A percentile compares a stretch with the other conserved stretches of the same genome.
Evolutionary conservation across 2,113 vertebrate genomes (phyloP).

Genomic region (Rhinichthys klamathensis): DNA sequence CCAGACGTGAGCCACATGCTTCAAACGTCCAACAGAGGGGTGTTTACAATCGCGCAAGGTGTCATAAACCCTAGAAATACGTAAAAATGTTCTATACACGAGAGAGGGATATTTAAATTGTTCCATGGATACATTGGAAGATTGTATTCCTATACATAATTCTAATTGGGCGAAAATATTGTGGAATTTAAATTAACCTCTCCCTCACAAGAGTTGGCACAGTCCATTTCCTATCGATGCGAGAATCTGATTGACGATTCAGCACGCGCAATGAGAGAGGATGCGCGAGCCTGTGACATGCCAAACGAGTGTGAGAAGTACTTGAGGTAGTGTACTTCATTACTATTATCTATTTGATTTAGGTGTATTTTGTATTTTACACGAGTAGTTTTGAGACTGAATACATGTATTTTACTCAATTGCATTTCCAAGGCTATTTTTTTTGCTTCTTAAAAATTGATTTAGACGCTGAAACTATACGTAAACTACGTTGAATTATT

Average conservation of each 20-base stretch:
- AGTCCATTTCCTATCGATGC: slow-evolving; percentile 70
- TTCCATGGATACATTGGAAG: fast-evolving
- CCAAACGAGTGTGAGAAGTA: background rate
- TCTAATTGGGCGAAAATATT: too few relatives aligned
- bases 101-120: background rate
- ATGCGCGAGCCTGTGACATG: background rate
- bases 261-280: background rate
- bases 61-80: background rate
- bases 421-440: background rate
- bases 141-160: background rate
- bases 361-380: background rate
- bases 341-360: background rate
- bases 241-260: slow-evolving; percentile 40
- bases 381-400: background rate
- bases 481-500: background rate
- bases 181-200: background rate
- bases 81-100: background rate
- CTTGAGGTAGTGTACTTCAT: background rate
- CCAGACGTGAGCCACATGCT: background rate
- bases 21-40: slow-evolving; percentile 5
- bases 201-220: slow-evolving; percentile 65
- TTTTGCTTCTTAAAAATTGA: background rate
- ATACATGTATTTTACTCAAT: background rate
- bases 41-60: background rate
- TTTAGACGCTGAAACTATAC: background rate